A percentile compares a stretch with the other conserved stretches of the same genome.
These are phyloP conservation scores for Griposia aprilina DNA, from an alignment of 2,888 invertebrate species.

Conservation along the genomic window DNA sequence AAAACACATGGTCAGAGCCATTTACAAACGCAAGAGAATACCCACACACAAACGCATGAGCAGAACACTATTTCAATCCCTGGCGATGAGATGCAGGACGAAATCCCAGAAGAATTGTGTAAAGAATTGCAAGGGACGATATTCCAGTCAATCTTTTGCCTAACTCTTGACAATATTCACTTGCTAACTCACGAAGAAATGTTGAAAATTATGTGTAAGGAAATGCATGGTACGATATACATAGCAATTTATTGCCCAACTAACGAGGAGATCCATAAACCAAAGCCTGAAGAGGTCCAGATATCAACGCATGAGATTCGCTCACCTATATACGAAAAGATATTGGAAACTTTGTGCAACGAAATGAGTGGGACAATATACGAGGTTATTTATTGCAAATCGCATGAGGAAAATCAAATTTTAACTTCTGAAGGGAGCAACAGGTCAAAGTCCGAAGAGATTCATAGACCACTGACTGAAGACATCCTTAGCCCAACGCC, in stretches of 20 bases:
- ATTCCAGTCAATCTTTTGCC: conserved; percentile 33
- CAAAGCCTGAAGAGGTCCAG: neutral
- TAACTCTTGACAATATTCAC: neutral
- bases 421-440: neutral
- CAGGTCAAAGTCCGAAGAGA: neutral
- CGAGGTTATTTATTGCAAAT: conserved; percentile 4
- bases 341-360: conserved; percentile 8
- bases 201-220: conserved; percentile 23
- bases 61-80: neutral
- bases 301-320: neutral
- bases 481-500: neutral
- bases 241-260: conserved; percentile 20
- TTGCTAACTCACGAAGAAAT: neutral
- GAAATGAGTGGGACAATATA: conserved; percentile 12
- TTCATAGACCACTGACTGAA: neutral
- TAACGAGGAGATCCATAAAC: neutral
- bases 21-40: neutral
- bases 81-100: neutral
- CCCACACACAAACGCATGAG: too few relatives aligned
- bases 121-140: conserved; percentile 8
- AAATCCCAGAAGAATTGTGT: conserved; percentile 13
- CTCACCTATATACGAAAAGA: conserved; percentile 9
- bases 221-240: conserved; percentile 27
- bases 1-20: neutral
- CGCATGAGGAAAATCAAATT: neutral